These are phyloP conservation scores for Lophotis ruficrista DNA, from an alignment of 2,113 vertebrate species.

Conservation along the genomic window DNA sequence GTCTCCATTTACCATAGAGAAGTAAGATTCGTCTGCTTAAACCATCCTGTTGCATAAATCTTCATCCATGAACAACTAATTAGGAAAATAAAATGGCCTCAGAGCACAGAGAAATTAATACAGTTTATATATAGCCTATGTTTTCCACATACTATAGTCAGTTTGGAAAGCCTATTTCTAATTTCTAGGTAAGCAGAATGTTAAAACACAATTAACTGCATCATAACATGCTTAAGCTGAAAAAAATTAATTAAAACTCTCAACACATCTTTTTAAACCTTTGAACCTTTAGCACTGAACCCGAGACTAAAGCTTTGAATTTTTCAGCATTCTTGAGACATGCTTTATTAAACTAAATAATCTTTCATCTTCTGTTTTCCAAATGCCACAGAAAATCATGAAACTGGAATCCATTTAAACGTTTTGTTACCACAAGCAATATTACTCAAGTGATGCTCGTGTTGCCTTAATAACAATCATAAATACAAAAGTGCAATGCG, in stretches of 20 bases:
- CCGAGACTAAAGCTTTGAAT: neutral
- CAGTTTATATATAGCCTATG: neutral
- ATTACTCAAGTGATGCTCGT: neutral
- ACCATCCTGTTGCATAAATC: neutral
- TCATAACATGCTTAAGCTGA: neutral
- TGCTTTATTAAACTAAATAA: conserved; percentile 12
- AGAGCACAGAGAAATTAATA: neutral
- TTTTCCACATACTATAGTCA: neutral
- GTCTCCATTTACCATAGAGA: neutral
- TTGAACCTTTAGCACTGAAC: neutral
- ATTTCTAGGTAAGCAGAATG: neutral
- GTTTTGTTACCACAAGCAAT: neutral
- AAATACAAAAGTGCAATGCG: neutral
- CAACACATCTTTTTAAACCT: neutral
- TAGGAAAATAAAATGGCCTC: neutral
- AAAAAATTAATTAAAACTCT: neutral
- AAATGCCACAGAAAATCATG: neutral
- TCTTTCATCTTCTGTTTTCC: conserved; percentile 1
- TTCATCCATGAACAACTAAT: neutral
- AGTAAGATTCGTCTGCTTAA: neutral
- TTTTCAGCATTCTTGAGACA: neutral
- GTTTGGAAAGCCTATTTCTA: neutral
- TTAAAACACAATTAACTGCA: neutral
- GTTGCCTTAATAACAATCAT: neutral
- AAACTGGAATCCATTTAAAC: neutral